A percentile compares a stretch with the other conserved stretches of the same genome.
Evolutionary conservation across 2,113 vertebrate species (phyloP).

Genomic region (Neogobius melanostomus): DNA sequence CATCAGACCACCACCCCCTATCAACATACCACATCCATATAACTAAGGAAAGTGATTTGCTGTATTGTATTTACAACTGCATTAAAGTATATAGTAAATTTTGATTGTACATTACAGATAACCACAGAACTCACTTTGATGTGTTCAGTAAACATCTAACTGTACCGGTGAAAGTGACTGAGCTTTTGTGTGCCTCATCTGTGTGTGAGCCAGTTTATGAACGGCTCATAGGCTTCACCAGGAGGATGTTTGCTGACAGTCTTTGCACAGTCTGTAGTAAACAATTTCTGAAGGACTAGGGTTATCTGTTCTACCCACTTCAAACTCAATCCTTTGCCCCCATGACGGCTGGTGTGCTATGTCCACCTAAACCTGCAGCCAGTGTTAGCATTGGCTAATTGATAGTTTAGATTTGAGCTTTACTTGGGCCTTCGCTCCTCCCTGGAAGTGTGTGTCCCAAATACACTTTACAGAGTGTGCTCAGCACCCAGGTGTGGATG

Average conservation of each 20-base stretch:
- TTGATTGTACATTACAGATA: too few species aligned
- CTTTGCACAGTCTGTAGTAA: slow-evolving; percentile 70
- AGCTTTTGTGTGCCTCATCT: slow-evolving; percentile 7
- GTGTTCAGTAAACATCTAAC: neutral
- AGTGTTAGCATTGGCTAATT: slow-evolving; percentile 73
- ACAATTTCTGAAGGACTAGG: slow-evolving; percentile 47
- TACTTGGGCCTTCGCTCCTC: slow-evolving; percentile 44
- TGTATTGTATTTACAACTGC: too few species aligned
- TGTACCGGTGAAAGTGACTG: neutral
- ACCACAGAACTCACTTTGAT: neutral
- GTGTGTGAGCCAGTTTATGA: slow-evolving; percentile 45
- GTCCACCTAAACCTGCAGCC: slow-evolving; percentile 55
- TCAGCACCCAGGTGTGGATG: slow-evolving; percentile 68
- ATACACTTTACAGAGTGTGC: slow-evolving; percentile 72
- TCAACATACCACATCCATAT: too few species aligned
- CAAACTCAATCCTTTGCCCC: slow-evolving; percentile 48
- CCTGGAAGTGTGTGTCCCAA: slow-evolving; percentile 68
- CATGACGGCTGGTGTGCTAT: slow-evolving; percentile 38
- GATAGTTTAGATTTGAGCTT: slow-evolving; percentile 60
- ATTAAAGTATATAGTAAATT: too few species aligned
- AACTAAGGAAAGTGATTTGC: too few species aligned
- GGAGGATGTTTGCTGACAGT: slow-evolving; percentile 68
- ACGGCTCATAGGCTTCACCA: slow-evolving; percentile 28
- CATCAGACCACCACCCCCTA: too few species aligned
- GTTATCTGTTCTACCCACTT: slow-evolving; percentile 22